Conservation (phyloP, 2,113 vertebrate species). For the Lamprologus callipterus region DNA sequence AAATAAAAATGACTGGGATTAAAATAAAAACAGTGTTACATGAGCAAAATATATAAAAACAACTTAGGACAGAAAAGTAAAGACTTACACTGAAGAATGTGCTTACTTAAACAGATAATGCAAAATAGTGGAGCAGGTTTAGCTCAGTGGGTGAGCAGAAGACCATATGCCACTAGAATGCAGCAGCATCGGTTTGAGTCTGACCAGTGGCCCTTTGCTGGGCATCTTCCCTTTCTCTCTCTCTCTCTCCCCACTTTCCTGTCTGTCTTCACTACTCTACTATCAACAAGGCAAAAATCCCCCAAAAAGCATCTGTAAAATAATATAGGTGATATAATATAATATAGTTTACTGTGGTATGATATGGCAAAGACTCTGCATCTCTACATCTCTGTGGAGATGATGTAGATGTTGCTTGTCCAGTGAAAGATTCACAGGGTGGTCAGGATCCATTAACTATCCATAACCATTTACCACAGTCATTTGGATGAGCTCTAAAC, state of each 20-base stretch:
- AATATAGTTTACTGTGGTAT: neutral
- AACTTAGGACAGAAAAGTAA: neutral
- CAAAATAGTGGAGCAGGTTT: neutral
- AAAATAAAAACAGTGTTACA: neutral
- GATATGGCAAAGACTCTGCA: neutral
- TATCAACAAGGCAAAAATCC: neutral
- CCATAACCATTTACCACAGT: neutral
- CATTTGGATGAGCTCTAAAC: neutral
- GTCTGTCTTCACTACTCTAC: neutral
- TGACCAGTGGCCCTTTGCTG: neutral
- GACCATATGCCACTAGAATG: neutral
- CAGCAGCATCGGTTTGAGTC: neutral
- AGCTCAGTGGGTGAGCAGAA: neutral
- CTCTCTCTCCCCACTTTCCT: neutral
- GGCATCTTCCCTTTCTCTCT: neutral
- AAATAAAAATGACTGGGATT: neutral
- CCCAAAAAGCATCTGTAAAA: neutral
- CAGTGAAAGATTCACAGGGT: neutral
- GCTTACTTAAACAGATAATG: neutral
- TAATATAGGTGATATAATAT: neutral
- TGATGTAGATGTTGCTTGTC: neutral
- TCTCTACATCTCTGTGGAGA: neutral
- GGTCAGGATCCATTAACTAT: neutral
- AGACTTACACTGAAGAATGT: neutral
- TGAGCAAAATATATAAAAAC: neutral